These are phyloP conservation scores for Pelusios castaneus DNA, from an alignment of 2,113 vertebrate species.

Conservation along the genomic window DNA sequence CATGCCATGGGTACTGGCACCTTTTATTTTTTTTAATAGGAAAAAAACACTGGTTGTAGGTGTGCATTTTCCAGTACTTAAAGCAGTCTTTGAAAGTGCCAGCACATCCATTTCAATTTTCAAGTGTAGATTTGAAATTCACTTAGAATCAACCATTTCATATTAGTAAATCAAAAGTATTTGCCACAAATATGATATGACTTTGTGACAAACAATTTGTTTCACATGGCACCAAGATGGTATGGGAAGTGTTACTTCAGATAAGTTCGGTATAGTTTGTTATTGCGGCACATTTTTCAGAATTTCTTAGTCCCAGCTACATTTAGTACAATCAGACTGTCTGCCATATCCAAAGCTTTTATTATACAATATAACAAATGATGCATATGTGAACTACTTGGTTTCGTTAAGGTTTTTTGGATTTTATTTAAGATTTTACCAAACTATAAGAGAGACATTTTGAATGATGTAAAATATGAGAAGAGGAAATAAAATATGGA, in stretches of 20 bases:
- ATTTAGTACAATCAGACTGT: neutral
- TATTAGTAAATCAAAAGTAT: neutral
- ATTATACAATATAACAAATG: neutral
- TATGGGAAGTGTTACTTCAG: neutral
- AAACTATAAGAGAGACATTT: neutral
- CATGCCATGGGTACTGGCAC: too few relatives aligned
- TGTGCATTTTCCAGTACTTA: neutral
- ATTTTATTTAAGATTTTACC: neutral
- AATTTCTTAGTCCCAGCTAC: neutral
- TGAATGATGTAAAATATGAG: accelerated
- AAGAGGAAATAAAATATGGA: neutral
- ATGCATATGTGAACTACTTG: accelerated
- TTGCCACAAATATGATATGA: neutral
- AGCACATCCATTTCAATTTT: neutral
- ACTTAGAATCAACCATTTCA: neutral
- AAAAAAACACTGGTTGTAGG: too few relatives aligned
- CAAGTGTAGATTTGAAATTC: neutral
- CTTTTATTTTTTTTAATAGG: too few relatives aligned
- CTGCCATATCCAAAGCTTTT: neutral
- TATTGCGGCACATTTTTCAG: accelerated
- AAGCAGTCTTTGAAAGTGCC: neutral
- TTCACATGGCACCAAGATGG: neutral
- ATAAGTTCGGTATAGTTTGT: neutral
- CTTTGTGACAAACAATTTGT: neutral
- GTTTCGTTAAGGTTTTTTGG: neutral